A percentile compares a stretch with the other conserved stretches of the same genome.
These are phyloP conservation scores for Notechis scutatus DNA, from an alignment of 2,113 vertebrate species.

Conservation along the genomic window DNA sequence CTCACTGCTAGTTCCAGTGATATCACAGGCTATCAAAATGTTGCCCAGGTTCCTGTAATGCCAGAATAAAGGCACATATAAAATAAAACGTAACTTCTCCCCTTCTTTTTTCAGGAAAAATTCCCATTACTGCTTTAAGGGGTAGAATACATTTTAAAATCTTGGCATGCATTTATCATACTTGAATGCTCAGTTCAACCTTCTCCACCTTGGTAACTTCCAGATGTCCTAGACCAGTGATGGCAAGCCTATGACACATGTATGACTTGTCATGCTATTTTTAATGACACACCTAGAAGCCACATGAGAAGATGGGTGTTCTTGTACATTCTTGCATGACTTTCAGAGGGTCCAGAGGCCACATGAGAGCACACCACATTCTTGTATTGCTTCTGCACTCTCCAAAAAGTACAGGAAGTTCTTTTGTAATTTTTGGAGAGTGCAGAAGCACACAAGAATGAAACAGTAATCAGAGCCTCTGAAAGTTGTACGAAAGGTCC, in stretches of 20 bases:
- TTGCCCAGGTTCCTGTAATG: background rate
- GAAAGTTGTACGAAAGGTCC: background rate
- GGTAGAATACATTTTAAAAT: background rate
- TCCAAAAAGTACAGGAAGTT: background rate
- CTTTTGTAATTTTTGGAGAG: background rate
- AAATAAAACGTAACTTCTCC: background rate
- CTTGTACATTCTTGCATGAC: too few species aligned
- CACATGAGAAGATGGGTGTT: too few species aligned
- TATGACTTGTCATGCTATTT: too few species aligned
- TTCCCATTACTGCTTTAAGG: background rate
- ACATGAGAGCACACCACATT: background rate
- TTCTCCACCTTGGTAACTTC: too few species aligned
- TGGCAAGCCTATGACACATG: too few species aligned
- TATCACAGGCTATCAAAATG: background rate
- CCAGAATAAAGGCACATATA: background rate
- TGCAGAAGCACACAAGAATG: background rate
- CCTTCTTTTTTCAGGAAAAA: background rate
- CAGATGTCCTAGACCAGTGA: background rate
- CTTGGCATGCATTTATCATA: background rate
- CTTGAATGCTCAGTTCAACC: background rate
- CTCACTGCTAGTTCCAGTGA: background rate
- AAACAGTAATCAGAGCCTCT: background rate
- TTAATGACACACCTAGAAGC: too few species aligned
- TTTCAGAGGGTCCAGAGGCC: too few species aligned
- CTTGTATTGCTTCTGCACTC: background rate